Percentiles rank a stretch among this genome's conserved stretches.
These are phyloP conservation scores for Lota lota DNA, from an alignment of 2,113 vertebrate species.

Conservation along the genomic window DNA sequence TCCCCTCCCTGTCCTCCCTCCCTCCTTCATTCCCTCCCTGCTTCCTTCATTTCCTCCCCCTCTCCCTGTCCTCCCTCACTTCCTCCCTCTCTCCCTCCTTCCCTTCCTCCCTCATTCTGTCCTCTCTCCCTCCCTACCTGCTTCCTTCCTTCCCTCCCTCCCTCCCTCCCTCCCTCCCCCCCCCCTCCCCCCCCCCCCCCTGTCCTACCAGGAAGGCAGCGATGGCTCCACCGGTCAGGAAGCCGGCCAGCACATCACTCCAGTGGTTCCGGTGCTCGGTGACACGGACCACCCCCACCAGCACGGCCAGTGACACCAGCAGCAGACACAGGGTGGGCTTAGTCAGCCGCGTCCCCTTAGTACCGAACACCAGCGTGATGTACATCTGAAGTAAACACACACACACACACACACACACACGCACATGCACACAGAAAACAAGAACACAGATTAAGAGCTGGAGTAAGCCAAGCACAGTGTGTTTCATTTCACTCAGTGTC, in stretches of 20 bases:
- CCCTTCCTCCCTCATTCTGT: not conserved
- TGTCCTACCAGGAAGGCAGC: conserved; percentile 83
- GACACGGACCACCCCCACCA: conserved; percentile 86
- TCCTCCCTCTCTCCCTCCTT: not conserved
- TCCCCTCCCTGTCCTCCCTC: too few species aligned
- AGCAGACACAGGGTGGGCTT: conserved; percentile 86
- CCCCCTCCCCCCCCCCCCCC: too few species aligned
- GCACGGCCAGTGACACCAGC: conserved; percentile 81
- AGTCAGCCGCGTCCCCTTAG: conserved; percentile 86
- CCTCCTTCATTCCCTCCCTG: too few species aligned
- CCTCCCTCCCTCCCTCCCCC: too few species aligned
- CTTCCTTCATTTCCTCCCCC: not conserved
- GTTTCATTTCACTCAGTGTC: too few species aligned
- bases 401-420: conserved; percentile 2
- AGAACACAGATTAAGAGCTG: not conserved
- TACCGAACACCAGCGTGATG: conserved; percentile 81
- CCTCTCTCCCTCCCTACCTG: too few species aligned
- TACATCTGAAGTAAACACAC: conserved; percentile 79
- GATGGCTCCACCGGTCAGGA: conserved; percentile 82
- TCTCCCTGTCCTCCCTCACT: not conserved
- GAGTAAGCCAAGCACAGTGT: not conserved
- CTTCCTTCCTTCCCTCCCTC: too few species aligned
- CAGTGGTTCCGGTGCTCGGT: conserved; percentile 90
- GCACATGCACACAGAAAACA: not conserved
- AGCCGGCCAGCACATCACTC: conserved; percentile 86